phyloP scores from a whole-genome alignment of 2,888 invertebrate species.

The Scaptomyza cyrtandrae region DNA sequence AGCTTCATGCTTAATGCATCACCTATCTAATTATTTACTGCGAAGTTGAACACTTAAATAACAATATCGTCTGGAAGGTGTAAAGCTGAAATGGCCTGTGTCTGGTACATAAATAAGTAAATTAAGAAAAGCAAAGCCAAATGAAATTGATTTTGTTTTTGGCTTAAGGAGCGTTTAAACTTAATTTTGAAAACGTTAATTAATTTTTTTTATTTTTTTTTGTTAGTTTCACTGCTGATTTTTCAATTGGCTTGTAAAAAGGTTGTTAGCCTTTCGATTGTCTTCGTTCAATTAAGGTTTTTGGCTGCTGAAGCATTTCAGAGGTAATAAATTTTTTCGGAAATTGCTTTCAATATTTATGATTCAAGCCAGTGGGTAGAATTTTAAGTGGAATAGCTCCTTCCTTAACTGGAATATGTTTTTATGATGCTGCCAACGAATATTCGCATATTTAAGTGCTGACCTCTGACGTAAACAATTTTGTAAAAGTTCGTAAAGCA shows the following conservation, averaged over 20 bases:
- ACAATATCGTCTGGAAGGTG: not conserved
- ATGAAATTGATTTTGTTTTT: slow-evolving; percentile 23
- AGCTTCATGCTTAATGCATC: too few relatives aligned
- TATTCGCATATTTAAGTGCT: slow-evolving; percentile 6
- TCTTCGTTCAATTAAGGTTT: not conserved
- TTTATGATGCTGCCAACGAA: not conserved
- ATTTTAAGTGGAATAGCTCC: not conserved
- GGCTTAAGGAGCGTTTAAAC: slow-evolving; percentile 23
- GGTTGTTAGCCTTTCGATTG: slow-evolving; percentile 8
- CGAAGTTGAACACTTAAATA: slow-evolving; percentile 24
- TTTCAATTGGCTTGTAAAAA: slow-evolving; percentile 15
- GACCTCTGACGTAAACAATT: not conserved
- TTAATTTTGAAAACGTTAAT: slow-evolving; percentile 23
- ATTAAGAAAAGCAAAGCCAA: slow-evolving; percentile 8
- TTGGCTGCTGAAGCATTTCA: slow-evolving; percentile 1
- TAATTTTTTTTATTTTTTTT: slow-evolving; percentile 11
- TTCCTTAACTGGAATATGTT: not conserved
- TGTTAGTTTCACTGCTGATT: slow-evolving; percentile 1
- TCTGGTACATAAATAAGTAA: not conserved
- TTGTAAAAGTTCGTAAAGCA: slow-evolving; percentile 1
- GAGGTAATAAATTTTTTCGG: not conserved
- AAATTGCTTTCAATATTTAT: slow-evolving; percentile 2
- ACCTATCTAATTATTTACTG: not conserved
- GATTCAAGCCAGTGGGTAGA: not conserved
- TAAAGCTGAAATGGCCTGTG: too few relatives aligned